Evolutionary conservation across 2,888 invertebrate species (phyloP), one percentile per base, ranked within the genome.

Genomic region (Deilephila porcellus): DNA sequence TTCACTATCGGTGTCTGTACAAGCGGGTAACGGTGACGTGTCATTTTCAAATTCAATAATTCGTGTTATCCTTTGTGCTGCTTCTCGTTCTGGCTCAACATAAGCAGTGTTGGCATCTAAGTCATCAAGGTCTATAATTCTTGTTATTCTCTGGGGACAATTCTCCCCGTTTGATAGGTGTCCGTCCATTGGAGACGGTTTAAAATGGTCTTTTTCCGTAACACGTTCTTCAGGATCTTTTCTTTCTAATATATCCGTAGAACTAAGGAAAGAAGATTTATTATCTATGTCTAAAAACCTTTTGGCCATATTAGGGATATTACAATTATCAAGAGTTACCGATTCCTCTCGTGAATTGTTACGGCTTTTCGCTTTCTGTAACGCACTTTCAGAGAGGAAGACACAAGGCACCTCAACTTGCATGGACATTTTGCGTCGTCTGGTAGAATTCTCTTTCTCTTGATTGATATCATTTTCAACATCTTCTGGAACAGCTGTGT

Each of bases 361-460:
- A 76, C 94, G 92, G 79, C 90, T 90, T 82, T 93, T 94, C 75
- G 92, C 94, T 82, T 93, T 93, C 81, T 93, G 92, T 76, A 93
- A 83, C 75, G 91, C 93, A 83, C 91, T 93, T 87, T 95, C 95
- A 74, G 94, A 91, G 71, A 95, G 90, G 82, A 95, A 95, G 80
- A 95, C 95, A 87, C 95, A 95, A 71, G 95, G 95, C 60, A 95
- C 95, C 84, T 95, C 95, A 73, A 95, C 92, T 87, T 95, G 95
- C 94, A 94, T 95, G 71, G 95, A 95, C 90, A 95, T 91, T 86
- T 95, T 95, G 75, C 95, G 88, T 81, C 91, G 86, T 80, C 94
- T 87, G 19, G 91, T 88, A 59, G 89, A 86, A 79, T 89, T 91
- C 85, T 93, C 93, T 84, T 90, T 92, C 85, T 93, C 91, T 86